These are phyloP conservation scores for Peromyscus melanophrys DNA, from an alignment of 2,797 vertebrate species.

Conservation along the genomic window DNA sequence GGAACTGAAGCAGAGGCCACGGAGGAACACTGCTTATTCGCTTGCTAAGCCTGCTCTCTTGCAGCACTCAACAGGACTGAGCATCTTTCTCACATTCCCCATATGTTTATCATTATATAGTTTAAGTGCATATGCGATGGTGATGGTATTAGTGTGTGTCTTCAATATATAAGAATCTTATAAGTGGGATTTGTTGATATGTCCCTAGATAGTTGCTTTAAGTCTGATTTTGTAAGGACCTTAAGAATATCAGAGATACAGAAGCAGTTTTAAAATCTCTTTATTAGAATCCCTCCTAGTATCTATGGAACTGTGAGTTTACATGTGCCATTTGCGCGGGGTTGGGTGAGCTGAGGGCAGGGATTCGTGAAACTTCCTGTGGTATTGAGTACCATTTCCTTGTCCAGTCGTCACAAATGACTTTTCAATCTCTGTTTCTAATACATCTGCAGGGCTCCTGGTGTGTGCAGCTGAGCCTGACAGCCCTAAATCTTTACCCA, in stretches of 20 bases:
- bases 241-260: not conserved
- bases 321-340: too few relatives aligned
- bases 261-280: not conserved
- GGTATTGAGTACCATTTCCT: not conserved
- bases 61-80: not conserved
- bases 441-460: not conserved
- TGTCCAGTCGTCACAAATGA: not conserved
- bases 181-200: not conserved
- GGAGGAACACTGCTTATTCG: not conserved
- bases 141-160: not conserved
- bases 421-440: not conserved
- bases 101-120: not conserved
- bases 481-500: not conserved
- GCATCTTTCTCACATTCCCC: not conserved
- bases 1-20: not conserved
- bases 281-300: not conserved
- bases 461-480: not conserved
- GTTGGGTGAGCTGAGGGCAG: not conserved
- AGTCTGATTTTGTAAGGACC: constrained; percentile 16
- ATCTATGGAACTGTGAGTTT: not conserved
- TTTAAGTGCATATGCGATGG: not conserved
- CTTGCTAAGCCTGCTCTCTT: not conserved
- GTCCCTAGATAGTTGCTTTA: not conserved
- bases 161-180: not conserved
- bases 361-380: not conserved